Percentiles rank a stretch among this genome's conserved stretches.
phyloP scores from a whole-genome alignment of 2,797 vertebrate genomes.

The Leontocebus nigricollis region DNA sequence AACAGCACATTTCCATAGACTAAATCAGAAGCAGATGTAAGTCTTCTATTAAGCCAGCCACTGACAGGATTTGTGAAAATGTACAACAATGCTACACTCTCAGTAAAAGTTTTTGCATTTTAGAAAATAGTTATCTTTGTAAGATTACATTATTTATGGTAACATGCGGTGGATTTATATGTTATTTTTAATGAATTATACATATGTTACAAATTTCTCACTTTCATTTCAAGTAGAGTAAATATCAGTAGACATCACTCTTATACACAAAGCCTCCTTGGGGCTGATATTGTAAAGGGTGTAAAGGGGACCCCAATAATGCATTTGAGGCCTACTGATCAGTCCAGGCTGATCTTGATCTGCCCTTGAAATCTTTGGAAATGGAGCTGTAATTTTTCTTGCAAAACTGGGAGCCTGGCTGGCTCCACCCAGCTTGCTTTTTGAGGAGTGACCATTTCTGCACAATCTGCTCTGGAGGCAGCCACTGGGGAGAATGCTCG shows the following conservation, averaged over 20 bases:
- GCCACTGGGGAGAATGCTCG: background rate
- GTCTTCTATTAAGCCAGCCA: background rate
- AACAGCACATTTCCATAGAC: fast-evolving
- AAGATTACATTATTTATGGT: background rate
- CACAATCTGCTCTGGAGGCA: fast-evolving
- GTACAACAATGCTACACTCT: background rate
- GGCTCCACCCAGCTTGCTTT: background rate
- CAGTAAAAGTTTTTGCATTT: background rate
- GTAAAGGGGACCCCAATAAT: background rate
- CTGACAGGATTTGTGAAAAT: background rate
- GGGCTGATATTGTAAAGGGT: background rate
- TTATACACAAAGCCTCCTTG: background rate
- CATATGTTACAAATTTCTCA: background rate
- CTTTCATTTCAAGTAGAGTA: background rate
- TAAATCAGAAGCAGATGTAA: fast-evolving
- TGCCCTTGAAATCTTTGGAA: background rate
- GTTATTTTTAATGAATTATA: background rate
- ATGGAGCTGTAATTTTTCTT: background rate
- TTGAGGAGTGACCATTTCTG: background rate
- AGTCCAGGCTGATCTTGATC: background rate
- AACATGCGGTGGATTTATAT: background rate
- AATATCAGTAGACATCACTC: background rate
- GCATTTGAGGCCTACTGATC: background rate
- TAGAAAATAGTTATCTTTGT: background rate
- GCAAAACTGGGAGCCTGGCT: background rate